These are phyloP conservation scores for Oopsacas minuta DNA, from an alignment of 37 sponge, comb jelly and placozoan species.

Conservation along the genomic window DNA sequence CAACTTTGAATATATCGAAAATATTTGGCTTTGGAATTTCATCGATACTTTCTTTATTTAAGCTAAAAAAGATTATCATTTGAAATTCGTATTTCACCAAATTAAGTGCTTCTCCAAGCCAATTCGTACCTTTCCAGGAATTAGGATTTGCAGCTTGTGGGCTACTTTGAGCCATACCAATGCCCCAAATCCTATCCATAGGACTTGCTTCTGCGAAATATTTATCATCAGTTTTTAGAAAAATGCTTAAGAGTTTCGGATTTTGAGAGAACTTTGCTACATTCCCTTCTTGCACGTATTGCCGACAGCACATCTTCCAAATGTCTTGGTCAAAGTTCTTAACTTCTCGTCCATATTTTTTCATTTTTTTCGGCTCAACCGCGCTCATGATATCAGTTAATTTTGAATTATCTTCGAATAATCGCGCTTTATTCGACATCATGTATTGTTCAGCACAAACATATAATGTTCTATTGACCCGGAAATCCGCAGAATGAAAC, in stretches of 20 bases:
- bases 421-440: constrained; percentile 69
- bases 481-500: constrained; percentile 45
- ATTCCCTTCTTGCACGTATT: constrained; percentile 50
- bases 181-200: constrained; percentile 61
- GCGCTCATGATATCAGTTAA: constrained; percentile 32
- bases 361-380: constrained; percentile 36
- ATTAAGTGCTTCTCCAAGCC: constrained; percentile 53
- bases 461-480: constrained; percentile 33
- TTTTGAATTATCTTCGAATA: constrained; percentile 42
- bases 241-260: neutral
- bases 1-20: neutral
- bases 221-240: constrained; percentile 41
- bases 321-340: constrained; percentile 31
- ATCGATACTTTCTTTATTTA: neutral
- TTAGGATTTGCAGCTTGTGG: constrained; percentile 26
- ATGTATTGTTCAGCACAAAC: constrained; percentile 79
- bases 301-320: constrained; percentile 35
- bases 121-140: constrained; percentile 62
- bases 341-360: constrained; percentile 53
- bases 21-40: neutral
- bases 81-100: constrained; percentile 50
- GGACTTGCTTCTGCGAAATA: constrained; percentile 70
- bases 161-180: constrained; percentile 45
- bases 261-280: constrained; percentile 71
- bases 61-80: neutral